phyloP scores from a whole-genome alignment of 37 sponge, comb jelly and placozoan genomes.

The Eunapius fragilis region DNA sequence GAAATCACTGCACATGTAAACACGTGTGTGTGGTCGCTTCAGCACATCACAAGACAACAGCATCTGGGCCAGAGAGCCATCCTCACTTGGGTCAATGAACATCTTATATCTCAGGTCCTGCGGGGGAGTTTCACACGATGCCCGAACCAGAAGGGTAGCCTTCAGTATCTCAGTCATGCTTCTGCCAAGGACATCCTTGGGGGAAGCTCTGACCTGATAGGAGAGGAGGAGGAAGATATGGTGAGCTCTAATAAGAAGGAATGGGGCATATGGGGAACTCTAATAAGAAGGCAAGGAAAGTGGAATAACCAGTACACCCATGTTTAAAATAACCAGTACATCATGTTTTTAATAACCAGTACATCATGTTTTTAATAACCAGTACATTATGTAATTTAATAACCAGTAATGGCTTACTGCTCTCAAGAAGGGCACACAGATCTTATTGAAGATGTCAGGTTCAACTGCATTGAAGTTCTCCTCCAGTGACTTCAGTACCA shows the following conservation, averaged over 20 bases:
- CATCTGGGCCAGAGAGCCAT: slow-evolving; percentile 66
- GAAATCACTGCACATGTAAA: slow-evolving; percentile 81
- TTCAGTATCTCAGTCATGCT: slow-evolving; percentile 52
- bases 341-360: too few relatives aligned
- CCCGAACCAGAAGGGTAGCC: slow-evolving; percentile 57
- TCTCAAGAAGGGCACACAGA: slow-evolving; percentile 45
- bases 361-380: too few relatives aligned
- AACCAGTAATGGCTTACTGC: not conserved
- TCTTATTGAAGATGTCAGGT: slow-evolving; percentile 36
- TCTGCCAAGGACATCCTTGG: slow-evolving; percentile 13
- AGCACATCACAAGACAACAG: slow-evolving; percentile 71
- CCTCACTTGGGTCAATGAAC: slow-evolving; percentile 85
- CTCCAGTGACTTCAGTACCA: slow-evolving; percentile 74
- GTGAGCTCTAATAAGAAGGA: too few relatives aligned
- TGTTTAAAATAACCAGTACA: too few relatives aligned
- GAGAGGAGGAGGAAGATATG: too few relatives aligned
- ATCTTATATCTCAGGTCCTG: slow-evolving; percentile 82
- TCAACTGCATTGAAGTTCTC: slow-evolving; percentile 88
- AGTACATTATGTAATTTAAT: too few relatives aligned
- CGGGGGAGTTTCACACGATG: slow-evolving; percentile 20
- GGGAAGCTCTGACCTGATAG: not conserved
- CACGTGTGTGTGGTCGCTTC: slow-evolving; percentile 41
- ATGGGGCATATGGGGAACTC: too few relatives aligned
- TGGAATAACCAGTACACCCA: too few relatives aligned
- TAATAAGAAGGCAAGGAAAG: too few relatives aligned